A percentile compares a stretch with the other conserved stretches of the same genome.
Conservation (phyloP, 2,113 vertebrate species). For the Corythornis madagascariensis region DNA sequence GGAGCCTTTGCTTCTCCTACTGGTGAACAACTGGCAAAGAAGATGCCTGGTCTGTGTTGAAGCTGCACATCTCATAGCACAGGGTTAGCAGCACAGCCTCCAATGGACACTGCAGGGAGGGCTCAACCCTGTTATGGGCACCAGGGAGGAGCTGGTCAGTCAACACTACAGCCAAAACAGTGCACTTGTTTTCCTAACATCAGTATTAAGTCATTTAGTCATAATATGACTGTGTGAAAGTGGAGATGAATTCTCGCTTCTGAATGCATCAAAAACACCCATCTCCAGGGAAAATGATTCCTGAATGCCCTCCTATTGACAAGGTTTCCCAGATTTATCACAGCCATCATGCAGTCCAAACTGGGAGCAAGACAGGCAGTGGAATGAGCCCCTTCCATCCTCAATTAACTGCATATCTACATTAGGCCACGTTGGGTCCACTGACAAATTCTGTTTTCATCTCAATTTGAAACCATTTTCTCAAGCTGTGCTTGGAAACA, state of each 20-base stretch:
- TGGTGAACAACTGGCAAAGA: not conserved
- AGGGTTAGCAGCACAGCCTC: not conserved
- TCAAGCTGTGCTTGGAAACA: not conserved
- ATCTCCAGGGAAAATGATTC: not conserved
- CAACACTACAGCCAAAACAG: not conserved
- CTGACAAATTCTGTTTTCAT: not conserved
- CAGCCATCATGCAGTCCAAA: not conserved
- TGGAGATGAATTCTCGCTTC: not conserved
- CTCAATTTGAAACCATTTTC: not conserved
- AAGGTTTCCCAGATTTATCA: not conserved
- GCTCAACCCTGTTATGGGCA: not conserved
- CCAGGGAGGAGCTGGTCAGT: not conserved
- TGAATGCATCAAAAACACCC: not conserved
- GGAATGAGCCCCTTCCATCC: not conserved
- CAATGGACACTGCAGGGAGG: rapidly evolving
- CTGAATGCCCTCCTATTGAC: not conserved
- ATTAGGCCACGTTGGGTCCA: not conserved
- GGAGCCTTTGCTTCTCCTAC: not conserved
- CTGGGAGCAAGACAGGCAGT: not conserved
- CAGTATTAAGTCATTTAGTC: not conserved
- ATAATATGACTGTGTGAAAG: not conserved
- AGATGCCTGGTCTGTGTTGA: not conserved
- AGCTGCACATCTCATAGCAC: not conserved
- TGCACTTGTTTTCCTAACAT: not conserved
- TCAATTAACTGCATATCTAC: not conserved